These are phyloP conservation scores for Andricus grossulariae DNA, from an alignment of 1,140 invertebrate species.

Conservation along the genomic window DNA sequence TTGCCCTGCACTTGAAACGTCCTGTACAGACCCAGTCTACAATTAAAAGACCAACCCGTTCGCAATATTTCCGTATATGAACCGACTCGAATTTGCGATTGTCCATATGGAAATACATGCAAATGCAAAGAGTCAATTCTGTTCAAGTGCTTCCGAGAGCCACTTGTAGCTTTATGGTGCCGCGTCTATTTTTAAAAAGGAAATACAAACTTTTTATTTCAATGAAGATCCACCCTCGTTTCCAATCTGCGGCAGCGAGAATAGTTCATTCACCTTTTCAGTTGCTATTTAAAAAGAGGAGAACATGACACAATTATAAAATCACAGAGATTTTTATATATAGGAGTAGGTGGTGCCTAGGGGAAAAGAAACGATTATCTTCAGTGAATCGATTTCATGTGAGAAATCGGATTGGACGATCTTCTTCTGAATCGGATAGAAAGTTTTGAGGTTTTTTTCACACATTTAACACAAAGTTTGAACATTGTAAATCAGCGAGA, in stretches of 20 bases:
- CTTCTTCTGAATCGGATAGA: no score
- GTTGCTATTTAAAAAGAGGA: no score
- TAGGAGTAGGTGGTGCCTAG: no score
- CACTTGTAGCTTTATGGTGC: background rate
- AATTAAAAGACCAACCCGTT: conserved; percentile 1
- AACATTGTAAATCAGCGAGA: no score
- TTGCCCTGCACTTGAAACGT: conserved; percentile 36
- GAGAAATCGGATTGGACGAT: no score
- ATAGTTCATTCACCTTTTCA: no score
- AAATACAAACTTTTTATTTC: background rate
- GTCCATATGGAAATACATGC: background rate
- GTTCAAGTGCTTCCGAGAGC: background rate
- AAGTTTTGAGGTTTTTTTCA: no score
- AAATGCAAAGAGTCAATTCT: conserved; percentile 13
- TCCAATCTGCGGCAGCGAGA: background rate
- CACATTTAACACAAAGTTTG: no score
- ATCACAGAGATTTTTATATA: no score
- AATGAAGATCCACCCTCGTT: background rate
- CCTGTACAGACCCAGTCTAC: conserved; percentile 11
- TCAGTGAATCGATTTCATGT: no score
- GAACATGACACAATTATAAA: no score
- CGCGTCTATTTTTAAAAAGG: background rate
- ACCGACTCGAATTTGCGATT: background rate
- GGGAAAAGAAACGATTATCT: no score
- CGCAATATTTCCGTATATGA: conserved; percentile 19